Evolutionary conservation across 2,888 invertebrate species (phyloP), one percentile per base, ranked within the genome.

Genomic region (Napeogenes inachia): DNA sequence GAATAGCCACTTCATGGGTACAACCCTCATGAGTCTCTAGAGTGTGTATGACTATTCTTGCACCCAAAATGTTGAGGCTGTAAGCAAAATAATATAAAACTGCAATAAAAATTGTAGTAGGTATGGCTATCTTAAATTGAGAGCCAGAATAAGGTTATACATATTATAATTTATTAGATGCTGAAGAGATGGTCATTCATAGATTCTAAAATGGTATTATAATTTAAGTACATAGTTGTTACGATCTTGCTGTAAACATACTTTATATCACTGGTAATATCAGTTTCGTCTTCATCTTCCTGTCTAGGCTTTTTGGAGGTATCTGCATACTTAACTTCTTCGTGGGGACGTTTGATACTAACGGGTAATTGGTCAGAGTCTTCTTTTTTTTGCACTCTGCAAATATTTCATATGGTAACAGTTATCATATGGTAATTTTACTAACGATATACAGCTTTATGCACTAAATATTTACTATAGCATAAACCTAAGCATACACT

Each of bases 1-100:
- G 99, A 60, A 97, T 93, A 0, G 98, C 98, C 56, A 98, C 98
- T 90, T 99, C 99, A 80, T 99, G 99, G 13, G 96, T 95, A 81
- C 99, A 99, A 0, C 97, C 96, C 75, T 97, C 98, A 46, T 96
- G 93, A 0, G 98, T 95, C 73, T 98, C 96, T 64, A 99, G 93
- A 3, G 95, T 95, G 80, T 98, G 97, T 32, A 98, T 94, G 60
- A 95, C 93, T 69, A 98, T 97, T 60, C 97, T 93, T 10, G 96
- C 94, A 66, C 93, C 93, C 46, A 96, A 88, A 63, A 95, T 94
- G 56, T 95, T 94, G 70, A 95, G 86, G 75, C 95, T 96, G 75
- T 74, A 91, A 79, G 5, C 54, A 50, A 10, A 66, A 33, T n/a
- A 54, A 33, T 47, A 42, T 42, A 10, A 6, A 42, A 10, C 3